Evolutionary conservation across 2,113 vertebrate genomes (phyloP), one percentile per base, ranked within the genome.

Genomic region (Pelecanoides urinatrix): DNA sequence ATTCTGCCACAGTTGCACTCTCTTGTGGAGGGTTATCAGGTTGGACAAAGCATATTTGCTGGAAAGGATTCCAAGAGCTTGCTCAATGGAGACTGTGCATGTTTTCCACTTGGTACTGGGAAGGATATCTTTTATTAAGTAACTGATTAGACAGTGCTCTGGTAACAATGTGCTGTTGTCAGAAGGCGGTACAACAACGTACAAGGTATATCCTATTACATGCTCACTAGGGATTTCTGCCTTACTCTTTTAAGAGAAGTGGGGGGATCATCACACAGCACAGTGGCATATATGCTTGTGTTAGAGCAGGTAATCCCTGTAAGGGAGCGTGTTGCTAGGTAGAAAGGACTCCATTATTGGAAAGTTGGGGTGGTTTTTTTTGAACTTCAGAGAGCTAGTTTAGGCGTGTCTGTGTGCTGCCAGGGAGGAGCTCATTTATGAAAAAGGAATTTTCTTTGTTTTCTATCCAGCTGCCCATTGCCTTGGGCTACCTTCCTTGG

Each of bases 361-460:
- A 91, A 84, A 65, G 36, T 62, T 9, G 9, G 18, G 13, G 26
- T 59, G 58, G 55, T 10, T n/a, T 83, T 65, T 84, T 95, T 85
- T 93, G 15, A 93, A 75, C 73, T 62, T 22, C 45, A 42, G 62
- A 68, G 74, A 94, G 36, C 93, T 90, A 88, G 96, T 91, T 91
- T 29, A 94, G 85, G 53, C 93, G 1, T 82, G 96, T 94, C 90
- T 96, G 62, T 90, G 36, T 75, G 65, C 58, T 89, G 44, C 44
- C 4, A 9, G 62, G 84, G 84, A 94, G 93, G 90, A 94, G 90
- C 11, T 86, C 70, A 29, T 90, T 95, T 90, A 90, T 73, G 81
- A 53, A 94, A 68, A 85, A 82, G 49, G 77, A 91, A 95, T 97
- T 88, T 91, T 85, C 94, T 96, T 96, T 97, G 96, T 96, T 94